Evolutionary conservation across 2,888 invertebrate species (phyloP), one percentile per base, ranked within the genome.

Genomic region (Cordilura impudica): DNA sequence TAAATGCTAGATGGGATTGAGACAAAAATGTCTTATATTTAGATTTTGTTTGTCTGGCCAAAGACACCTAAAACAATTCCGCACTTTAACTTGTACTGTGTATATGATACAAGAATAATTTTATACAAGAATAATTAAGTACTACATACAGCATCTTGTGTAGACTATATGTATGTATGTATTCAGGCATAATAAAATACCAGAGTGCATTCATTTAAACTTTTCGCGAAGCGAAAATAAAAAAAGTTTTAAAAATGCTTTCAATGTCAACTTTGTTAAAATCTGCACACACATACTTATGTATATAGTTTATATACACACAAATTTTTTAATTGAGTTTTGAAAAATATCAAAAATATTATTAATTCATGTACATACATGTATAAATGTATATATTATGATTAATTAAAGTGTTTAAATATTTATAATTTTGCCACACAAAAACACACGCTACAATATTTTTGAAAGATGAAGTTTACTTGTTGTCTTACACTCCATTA

Each of bases 111-210:
- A 23, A 35, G 21, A 49, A 69, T n/a, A n/a, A n/a, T n/a, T n/a
- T n/a, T n/a, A n/a, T n/a, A 47, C 56, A 21, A 31, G 45, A 54
- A 45, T 67, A 56, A 67, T 56, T 56, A n/a, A n/a, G n/a, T n/a
- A 67, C 29, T 67, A 31, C 12, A 66, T 4, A 16, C 51, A 21
- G 47, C 47, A 16, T 23, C 19, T 47, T 58, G 31, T 39, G n/a
- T n/a, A 39, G 35, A 39, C 10, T 12, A 35, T 12, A 35, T 35
- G 3, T 12, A 12, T 29, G 6, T 10, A 10, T 29, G 10, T 10
- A 8, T 23, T 12, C 16, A 43, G 0, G 10, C 45, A 60, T 4
- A 60, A 39, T 35, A 35, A 5, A 12, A 12, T 12, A n/a, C n/a
- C 35, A 39, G 6, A 26, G 35, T 12, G 35, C n/a, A 39, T n/a